Base-by-base conservation (phyloP, 2,888 invertebrate species). In the Monoplex corrugatus region DNA sequence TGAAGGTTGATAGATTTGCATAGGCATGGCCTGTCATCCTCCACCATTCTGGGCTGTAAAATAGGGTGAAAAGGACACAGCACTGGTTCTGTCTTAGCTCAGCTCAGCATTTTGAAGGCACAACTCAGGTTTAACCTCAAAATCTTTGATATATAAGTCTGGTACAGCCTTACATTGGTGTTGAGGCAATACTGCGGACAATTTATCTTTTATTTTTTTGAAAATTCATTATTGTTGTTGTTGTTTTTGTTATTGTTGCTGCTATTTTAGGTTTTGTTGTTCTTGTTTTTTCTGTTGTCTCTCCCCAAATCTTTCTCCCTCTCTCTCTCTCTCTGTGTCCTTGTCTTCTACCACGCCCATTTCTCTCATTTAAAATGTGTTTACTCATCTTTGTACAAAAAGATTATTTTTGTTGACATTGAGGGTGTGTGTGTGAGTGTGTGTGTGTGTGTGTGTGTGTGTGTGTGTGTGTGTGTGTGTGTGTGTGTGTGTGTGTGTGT, bases 381-480 rank as follows among this genome's bases (percentile, higher is more conserved):
- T n/a, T n/a, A n/a, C n/a, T n/a, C n/a, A n/a, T n/a, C n/a, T n/a
- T n/a, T n/a, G n/a, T n/a, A n/a, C 13, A 16, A 23, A 16, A 23
- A 10, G n/a, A 1, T 28, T 13, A 10, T 72, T 28, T 72, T 28
- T 72, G n/a, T n/a, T n/a, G n/a, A n/a, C n/a, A n/a, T n/a, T n/a
- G n/a, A n/a, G n/a, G n/a, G 63, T 63, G 63, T 63, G 63, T 63
- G 63, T 63, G 63, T 19, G 63, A 28, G 10, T 19, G 23, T 63
- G 63, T 63, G 63, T 63, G 63, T 19, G 23, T 63, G 63, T 63
- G 63, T 13, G 63, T 63, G 63, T 63, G 63, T 13, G 63, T 63
- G 63, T 63, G 63, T 63, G 63, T 63, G 63, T 63, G 63, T 63
- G 63, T 63, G 63, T 63, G 63, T 63, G 63, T 63, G 63, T 63